phyloP scores from a whole-genome alignment of 2,797 vertebrate genomes.

The Myotis planiceps region DNA sequence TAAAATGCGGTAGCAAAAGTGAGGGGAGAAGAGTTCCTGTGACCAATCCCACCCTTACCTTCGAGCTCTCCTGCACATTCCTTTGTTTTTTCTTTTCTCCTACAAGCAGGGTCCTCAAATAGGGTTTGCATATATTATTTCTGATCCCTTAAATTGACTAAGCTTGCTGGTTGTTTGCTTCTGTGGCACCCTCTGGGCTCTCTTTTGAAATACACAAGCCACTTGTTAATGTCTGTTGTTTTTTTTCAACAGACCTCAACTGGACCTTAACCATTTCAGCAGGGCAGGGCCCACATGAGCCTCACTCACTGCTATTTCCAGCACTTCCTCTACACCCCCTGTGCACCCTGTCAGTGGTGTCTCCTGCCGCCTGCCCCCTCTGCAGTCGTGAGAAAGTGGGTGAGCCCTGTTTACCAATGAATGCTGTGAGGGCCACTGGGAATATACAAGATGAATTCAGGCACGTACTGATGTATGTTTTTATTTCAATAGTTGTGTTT shows the following conservation, averaged over 20 bases:
- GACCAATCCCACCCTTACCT: background rate
- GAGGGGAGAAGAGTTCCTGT: background rate
- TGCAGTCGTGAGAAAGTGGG: background rate
- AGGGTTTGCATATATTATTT: background rate
- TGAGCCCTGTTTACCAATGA: background rate
- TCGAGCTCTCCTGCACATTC: background rate
- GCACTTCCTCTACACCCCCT: background rate
- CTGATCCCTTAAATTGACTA: background rate
- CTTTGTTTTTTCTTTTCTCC: background rate
- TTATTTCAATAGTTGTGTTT: background rate
- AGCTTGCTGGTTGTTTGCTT: background rate
- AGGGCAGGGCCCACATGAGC: background rate
- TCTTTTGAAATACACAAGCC: background rate
- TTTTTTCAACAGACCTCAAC: background rate
- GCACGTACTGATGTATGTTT: background rate
- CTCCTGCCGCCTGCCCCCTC: background rate
- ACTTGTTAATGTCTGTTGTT: background rate
- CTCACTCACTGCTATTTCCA: background rate
- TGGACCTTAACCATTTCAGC: background rate
- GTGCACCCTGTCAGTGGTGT: background rate
- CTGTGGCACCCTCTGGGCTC: background rate
- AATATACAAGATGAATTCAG: background rate
- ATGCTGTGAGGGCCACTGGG: background rate
- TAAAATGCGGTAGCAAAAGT: background rate
- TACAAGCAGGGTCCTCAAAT: background rate